Percentiles rank a stretch among this genome's conserved stretches.
Conservation (phyloP, 2,888 invertebrate species). For the Gryllus longicercus region DNA sequence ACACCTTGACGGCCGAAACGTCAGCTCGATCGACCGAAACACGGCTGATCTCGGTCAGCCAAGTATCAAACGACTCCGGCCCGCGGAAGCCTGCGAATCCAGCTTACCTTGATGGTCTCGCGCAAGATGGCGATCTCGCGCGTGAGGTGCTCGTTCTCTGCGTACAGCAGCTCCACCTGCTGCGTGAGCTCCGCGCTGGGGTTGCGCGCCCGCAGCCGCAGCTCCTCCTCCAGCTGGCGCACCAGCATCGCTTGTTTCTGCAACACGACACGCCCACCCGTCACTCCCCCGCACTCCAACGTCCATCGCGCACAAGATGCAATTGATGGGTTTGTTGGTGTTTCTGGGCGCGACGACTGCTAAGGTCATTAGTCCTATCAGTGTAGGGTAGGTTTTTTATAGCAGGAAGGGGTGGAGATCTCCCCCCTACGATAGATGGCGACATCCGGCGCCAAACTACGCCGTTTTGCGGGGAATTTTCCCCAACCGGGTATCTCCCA, state of each 20-base stretch:
- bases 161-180: slow-evolving; percentile 86
- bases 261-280: slow-evolving; percentile 43
- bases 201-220: slow-evolving; percentile 81
- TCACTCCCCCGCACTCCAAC: background rate
- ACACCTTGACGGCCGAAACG: no score
- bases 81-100: no score
- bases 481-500: no score
- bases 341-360: background rate
- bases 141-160: slow-evolving; percentile 91
- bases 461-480: no score
- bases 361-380: no score
- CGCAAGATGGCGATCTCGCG: slow-evolving; percentile 88
- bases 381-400: no score
- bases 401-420: no score
- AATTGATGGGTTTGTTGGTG: background rate
- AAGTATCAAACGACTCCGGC: no score
- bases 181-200: slow-evolving; percentile 89
- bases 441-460: no score
- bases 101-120: slow-evolving; percentile 82
- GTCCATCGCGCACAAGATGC: background rate
- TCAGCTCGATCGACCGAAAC: no score
- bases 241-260: slow-evolving; percentile 96
- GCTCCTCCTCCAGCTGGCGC: slow-evolving; percentile 87
- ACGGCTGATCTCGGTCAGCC: no score
- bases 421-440: no score